phyloP scores from a whole-genome alignment of 2,888 invertebrate species.

The Congeria kusceri region DNA sequence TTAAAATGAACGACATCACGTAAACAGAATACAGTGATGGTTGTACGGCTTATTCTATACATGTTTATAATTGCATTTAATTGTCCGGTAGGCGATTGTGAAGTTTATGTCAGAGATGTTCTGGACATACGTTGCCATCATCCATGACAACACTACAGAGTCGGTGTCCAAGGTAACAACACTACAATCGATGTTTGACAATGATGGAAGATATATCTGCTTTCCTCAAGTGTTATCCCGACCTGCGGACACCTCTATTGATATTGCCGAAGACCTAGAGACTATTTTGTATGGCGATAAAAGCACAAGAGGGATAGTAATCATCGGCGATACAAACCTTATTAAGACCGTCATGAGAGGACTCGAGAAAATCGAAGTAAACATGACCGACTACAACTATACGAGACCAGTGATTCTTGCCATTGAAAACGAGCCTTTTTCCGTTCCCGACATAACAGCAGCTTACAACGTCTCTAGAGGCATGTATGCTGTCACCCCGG shows the following conservation, averaged over 20 bases:
- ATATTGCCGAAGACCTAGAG: background rate
- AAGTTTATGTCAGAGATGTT: background rate
- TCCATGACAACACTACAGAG: background rate
- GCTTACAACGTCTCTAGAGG: background rate
- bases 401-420: background rate
- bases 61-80: no score
- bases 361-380: background rate
- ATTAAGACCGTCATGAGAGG: no score
- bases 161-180: background rate
- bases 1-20: no score
- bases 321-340: background rate
- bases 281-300: background rate
- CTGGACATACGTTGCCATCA: conserved; percentile 3
- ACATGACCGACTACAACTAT: background rate
- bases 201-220: background rate
- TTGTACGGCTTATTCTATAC: no score
- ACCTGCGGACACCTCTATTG: background rate
- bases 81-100: background rate
- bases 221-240: background rate
- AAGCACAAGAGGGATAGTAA: background rate
- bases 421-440: background rate
- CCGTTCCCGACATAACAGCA: background rate
- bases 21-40: no score
- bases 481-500: background rate
- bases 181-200: background rate